Conservation (phyloP, 2,888 invertebrate genomes). For the Danaus chrysippus region DNA sequence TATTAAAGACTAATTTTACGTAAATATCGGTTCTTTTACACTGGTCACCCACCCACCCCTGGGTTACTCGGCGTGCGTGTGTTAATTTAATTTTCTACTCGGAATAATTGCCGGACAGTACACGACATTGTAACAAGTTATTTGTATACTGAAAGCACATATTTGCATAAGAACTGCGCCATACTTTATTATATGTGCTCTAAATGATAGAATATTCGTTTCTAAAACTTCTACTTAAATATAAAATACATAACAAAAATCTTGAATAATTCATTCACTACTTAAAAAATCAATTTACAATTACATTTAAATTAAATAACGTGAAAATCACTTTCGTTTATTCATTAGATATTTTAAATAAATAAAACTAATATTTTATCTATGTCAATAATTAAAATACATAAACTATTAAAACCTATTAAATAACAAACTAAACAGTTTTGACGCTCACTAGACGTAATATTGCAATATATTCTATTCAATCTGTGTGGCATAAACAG, state of each 20-base stretch:
- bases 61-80: slow-evolving; percentile 67
- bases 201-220: slow-evolving; percentile 7
- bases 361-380: too few species aligned
- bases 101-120: slow-evolving; percentile 65
- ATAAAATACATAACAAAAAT: too few species aligned
- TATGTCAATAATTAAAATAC: too few species aligned
- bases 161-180: slow-evolving; percentile 43
- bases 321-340: too few species aligned
- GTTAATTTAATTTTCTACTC: slow-evolving; percentile 78
- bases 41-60: slow-evolving; percentile 56
- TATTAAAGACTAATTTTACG: slow-evolving; percentile 34
- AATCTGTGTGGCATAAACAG: slow-evolving; percentile 51
- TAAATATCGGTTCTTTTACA: slow-evolving; percentile 36
- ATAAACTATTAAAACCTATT: too few species aligned
- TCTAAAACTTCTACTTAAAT: neutral
- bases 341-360: too few species aligned
- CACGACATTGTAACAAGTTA: slow-evolving; percentile 59
- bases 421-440: too few species aligned
- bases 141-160: slow-evolving; percentile 51
- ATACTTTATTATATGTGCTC: slow-evolving; percentile 5
- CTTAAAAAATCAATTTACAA: too few species aligned
- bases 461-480: slow-evolving; percentile 25
- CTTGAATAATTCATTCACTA: too few species aligned
- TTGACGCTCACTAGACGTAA: neutral
- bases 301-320: too few species aligned